These are phyloP conservation scores for Loripinus fragilis DNA, from an alignment of 2,888 invertebrate genomes.

Conservation along the genomic window DNA sequence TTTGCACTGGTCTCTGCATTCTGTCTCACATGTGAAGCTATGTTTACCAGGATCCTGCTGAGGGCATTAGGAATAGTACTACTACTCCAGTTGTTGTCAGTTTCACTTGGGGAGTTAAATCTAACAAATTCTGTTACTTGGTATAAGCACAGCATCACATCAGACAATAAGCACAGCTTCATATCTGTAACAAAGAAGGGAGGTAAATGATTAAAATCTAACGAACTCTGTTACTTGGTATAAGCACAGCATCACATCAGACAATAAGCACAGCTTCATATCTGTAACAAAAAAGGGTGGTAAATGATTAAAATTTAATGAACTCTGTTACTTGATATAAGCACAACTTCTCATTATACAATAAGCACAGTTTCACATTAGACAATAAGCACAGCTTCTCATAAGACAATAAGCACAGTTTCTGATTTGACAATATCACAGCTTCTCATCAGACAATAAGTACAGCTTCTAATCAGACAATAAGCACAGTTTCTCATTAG, in stretches of 20 bases:
- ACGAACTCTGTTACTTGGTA: slow-evolving; percentile 68
- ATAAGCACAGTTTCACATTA: slow-evolving; percentile 52
- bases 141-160: slow-evolving; percentile 59
- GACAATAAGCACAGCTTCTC: slow-evolving; percentile 46
- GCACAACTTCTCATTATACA: no score
- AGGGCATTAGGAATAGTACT: slow-evolving; percentile 58
- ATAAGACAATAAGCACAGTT: slow-evolving; percentile 63
- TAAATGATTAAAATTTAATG: slow-evolving; percentile 37
- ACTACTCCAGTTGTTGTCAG: slow-evolving; percentile 12
- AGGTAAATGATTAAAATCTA: no score
- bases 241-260: slow-evolving; percentile 54
- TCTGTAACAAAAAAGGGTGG: slow-evolving; percentile 53
- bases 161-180: slow-evolving; percentile 43
- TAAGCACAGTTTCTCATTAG: slow-evolving; percentile 65
- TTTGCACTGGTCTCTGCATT: slow-evolving; percentile 50
- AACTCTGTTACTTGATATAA: slow-evolving; percentile 67
- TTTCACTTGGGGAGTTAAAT: slow-evolving; percentile 16
- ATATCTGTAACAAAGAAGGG: slow-evolving; percentile 41
- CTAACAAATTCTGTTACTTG: slow-evolving; percentile 63
- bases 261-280: slow-evolving; percentile 45
- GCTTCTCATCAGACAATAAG: slow-evolving; percentile 51
- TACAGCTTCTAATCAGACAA: slow-evolving; percentile 50
- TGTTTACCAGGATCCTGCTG: slow-evolving; percentile 53
- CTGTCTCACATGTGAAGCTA: slow-evolving; percentile 57
- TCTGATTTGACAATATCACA: slow-evolving; percentile 64